These are phyloP conservation scores for Catostylus mosaicus DNA, from an alignment of 30 jellyfish, hydroid and myxozoan genomes.

Conservation along the genomic window DNA sequence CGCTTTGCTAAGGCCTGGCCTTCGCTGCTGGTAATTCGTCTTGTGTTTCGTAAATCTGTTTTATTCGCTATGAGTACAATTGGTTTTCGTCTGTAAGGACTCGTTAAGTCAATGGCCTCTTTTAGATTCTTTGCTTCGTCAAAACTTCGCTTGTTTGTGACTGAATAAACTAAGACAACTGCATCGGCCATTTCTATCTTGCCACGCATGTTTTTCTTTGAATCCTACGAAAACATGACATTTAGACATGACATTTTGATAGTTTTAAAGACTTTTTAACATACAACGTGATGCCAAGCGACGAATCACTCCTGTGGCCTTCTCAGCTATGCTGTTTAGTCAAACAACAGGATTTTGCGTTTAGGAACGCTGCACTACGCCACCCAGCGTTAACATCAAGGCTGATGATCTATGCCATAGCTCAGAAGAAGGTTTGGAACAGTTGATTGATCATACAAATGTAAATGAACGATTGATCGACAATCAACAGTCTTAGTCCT, in stretches of 20 bases:
- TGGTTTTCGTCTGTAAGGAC: conserved; percentile 58
- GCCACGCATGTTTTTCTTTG: conserved; percentile 42
- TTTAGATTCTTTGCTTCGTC: conserved; percentile 21
- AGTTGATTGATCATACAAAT: too few relatives aligned
- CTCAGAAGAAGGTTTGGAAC: too few relatives aligned
- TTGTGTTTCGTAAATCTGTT: conserved; percentile 62
- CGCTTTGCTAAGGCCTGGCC: conserved; percentile 63
- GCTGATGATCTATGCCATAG: too few relatives aligned
- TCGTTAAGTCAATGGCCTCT: conserved; percentile 36
- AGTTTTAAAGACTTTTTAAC: too few relatives aligned
- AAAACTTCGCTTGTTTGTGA: conserved; percentile 68
- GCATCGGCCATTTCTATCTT: conserved; percentile 82
- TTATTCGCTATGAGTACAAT: conserved; percentile 71
- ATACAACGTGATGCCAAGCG: too few relatives aligned
- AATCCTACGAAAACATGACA: conserved; percentile 32
- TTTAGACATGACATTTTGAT: not conserved
- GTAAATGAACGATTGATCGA: too few relatives aligned
- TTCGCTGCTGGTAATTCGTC: conserved; percentile 52
- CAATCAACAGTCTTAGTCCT: too few relatives aligned
- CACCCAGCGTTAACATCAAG: too few relatives aligned
- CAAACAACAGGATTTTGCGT: too few relatives aligned
- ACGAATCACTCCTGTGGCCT: too few relatives aligned
- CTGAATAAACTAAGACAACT: conserved; percentile 70
- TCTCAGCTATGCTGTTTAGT: too few relatives aligned
- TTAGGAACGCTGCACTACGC: too few relatives aligned